These are phyloP conservation scores for Apodemus sylvaticus DNA, from an alignment of 2,113 vertebrate species.

Conservation along the genomic window DNA sequence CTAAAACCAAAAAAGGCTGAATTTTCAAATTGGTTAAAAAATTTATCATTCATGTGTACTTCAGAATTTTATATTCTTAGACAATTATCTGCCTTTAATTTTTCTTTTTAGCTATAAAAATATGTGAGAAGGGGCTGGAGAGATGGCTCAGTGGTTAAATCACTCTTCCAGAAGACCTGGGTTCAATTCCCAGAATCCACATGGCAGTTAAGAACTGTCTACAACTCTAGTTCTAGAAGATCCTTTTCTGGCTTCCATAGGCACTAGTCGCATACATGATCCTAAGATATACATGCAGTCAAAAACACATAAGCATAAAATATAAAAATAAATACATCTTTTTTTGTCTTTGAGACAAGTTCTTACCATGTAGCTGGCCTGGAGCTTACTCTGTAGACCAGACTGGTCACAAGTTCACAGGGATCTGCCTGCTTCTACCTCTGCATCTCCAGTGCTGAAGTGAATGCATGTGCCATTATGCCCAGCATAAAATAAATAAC, in stretches of 20 bases:
- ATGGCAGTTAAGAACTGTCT: not conserved
- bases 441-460: not conserved
- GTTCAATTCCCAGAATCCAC: not conserved
- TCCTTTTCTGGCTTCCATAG: not conserved
- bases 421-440: not conserved
- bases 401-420: not conserved
- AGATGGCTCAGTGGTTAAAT: not conserved
- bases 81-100: not conserved
- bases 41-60: not conserved
- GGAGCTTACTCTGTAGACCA: not conserved
- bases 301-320: not conserved
- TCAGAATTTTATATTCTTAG: constrained; percentile 36
- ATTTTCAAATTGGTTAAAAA: constrained; percentile 39
- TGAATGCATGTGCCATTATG: not conserved
- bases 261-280: not conserved
- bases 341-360: not conserved
- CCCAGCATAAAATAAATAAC: not conserved
- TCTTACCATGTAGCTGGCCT: not conserved
- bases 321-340: not conserved
- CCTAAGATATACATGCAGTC: not conserved
- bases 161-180: not conserved
- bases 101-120: constrained; percentile 10
- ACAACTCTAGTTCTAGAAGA: not conserved
- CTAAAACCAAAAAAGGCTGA: constrained; percentile 44
- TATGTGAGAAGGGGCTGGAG: not conserved